phyloP scores from a whole-genome alignment of 2,888 invertebrate genomes.

The Andrena bucephala region DNA sequence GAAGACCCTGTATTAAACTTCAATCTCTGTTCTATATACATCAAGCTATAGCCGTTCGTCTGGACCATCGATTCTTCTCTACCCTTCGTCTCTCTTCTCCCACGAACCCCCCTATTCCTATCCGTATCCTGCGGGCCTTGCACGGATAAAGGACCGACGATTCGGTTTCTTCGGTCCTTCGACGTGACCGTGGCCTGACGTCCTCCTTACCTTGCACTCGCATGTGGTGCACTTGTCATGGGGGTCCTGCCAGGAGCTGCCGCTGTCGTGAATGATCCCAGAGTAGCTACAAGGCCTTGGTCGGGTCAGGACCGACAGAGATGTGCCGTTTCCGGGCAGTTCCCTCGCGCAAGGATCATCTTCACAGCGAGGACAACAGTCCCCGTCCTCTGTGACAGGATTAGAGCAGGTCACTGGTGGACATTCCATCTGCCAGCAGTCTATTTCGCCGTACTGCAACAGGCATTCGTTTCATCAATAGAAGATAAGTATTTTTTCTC shows the following conservation, averaged over 20 bases:
- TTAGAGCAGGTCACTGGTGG: conserved; percentile 89
- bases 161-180: conserved; percentile 53
- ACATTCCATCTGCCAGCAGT: conserved; percentile 95
- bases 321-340: conserved; percentile 79
- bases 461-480: neutral
- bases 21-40: too few species aligned
- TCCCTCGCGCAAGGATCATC: conserved; percentile 87
- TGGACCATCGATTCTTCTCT: conserved; percentile 13
- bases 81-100: conserved; percentile 48
- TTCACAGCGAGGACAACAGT: conserved; percentile 91
- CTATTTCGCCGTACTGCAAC: conserved; percentile 92
- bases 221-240: conserved; percentile 90
- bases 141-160: conserved; percentile 56
- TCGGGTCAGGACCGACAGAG: conserved; percentile 79
- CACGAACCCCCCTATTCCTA: conserved; percentile 64
- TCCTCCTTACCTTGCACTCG: conserved; percentile 89
- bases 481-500: too few species aligned
- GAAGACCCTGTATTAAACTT: too few species aligned
- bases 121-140: conserved; percentile 58
- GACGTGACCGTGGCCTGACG: conserved; percentile 41
- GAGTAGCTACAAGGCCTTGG: conserved; percentile 88
- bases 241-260: conserved; percentile 87
- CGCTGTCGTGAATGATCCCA: conserved; percentile 87
- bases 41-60: neutral
- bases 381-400: conserved; percentile 88